Conservation (phyloP, 1,140 invertebrate genomes). For the Drosophila parvula region DNA sequence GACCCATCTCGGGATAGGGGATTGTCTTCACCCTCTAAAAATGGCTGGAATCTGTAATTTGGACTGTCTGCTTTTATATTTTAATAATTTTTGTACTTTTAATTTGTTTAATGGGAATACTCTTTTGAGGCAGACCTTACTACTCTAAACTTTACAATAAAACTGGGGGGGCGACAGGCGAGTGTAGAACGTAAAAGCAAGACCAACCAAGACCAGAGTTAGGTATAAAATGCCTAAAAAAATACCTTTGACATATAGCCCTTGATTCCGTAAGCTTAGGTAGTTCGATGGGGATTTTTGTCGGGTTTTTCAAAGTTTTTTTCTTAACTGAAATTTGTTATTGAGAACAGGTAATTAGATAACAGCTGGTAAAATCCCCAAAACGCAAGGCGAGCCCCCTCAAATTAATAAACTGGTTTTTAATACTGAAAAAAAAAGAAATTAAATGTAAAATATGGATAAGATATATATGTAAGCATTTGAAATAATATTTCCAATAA, state of each 20-base stretch:
- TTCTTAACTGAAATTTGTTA: too few relatives aligned
- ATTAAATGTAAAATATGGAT: too few relatives aligned
- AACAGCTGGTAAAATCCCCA: background rate
- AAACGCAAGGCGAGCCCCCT: constrained; percentile 1
- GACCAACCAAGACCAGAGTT: constrained; percentile 13
- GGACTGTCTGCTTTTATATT: constrained; percentile 11
- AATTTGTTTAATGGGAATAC: constrained; percentile 22
- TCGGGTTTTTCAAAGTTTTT: background rate
- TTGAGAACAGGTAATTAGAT: background rate
- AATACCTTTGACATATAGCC: background rate
- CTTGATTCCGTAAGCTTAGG: background rate
- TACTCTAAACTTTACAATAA: constrained; percentile 32
- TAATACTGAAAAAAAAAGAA: background rate
- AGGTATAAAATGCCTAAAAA: background rate
- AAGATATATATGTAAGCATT: too few relatives aligned
- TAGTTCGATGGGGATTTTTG: background rate
- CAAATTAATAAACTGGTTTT: background rate
- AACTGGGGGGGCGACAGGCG: constrained; percentile 15
- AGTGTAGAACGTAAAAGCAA: constrained; percentile 21
- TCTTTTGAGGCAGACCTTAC: constrained; percentile 6
- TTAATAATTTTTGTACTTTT: constrained; percentile 33
- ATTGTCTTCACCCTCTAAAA: background rate
- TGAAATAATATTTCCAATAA: background rate
- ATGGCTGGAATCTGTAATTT: constrained; percentile 7
- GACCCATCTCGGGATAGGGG: background rate